Evolutionary conservation across 2,888 invertebrate genomes (phyloP).

Genomic region (Nephrotoma appendiculata): DNA sequence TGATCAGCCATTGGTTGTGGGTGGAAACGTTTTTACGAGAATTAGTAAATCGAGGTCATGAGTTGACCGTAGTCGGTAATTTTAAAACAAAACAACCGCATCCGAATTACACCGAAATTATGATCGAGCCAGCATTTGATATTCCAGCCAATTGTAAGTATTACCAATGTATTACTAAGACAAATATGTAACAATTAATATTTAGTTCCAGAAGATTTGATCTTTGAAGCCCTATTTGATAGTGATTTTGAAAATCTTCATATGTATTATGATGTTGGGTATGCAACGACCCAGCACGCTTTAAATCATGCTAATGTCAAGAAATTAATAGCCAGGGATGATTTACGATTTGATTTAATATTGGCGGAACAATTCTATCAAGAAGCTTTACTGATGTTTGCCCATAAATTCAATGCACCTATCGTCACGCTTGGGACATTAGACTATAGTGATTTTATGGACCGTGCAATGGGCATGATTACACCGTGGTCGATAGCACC

Average conservation of each 20-base stretch:
- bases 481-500: constrained; percentile 36
- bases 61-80: constrained; percentile 25
- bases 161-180: background rate
- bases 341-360: constrained; percentile 31
- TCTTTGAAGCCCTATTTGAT: background rate
- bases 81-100: background rate
- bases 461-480: constrained; percentile 34
- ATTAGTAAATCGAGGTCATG: constrained; percentile 30
- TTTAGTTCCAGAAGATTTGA: background rate
- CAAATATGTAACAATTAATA: background rate
- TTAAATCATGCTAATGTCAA: constrained; percentile 17
- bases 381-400: constrained; percentile 33
- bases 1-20: constrained; percentile 33
- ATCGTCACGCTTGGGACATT: constrained; percentile 30
- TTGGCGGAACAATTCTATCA: constrained; percentile 33
- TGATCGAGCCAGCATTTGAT: constrained; percentile 27
- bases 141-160: constrained; percentile 23
- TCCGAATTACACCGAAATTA: constrained; percentile 26
- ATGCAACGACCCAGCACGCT: background rate
- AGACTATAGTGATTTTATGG: constrained; percentile 33
- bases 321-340: constrained; percentile 23
- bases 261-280: background rate
- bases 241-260: background rate
- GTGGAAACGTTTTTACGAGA: constrained; percentile 27
- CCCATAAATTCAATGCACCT: constrained; percentile 31